Evolutionary conservation across 2,113 vertebrate species (phyloP).

Genomic region (Indri indri): DNA sequence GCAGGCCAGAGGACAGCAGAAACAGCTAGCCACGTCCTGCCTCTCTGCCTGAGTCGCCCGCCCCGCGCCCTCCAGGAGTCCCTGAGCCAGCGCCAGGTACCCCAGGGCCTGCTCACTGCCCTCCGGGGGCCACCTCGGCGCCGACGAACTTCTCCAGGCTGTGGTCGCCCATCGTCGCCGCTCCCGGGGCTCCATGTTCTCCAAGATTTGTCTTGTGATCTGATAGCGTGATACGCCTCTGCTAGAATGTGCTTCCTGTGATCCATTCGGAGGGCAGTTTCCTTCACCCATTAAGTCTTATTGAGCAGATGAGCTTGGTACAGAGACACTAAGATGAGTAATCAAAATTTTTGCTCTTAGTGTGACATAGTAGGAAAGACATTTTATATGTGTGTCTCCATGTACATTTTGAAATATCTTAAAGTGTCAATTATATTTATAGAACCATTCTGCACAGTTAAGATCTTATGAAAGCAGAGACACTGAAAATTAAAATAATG

Average conservation of each 20-base stretch:
- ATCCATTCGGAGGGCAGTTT: not conserved
- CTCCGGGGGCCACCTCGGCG: not conserved
- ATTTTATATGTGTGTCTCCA: not conserved
- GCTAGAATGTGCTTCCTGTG: not conserved
- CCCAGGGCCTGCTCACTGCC: slow-evolving; percentile 49
- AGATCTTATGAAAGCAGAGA: not conserved
- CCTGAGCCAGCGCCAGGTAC: slow-evolving; percentile 64
- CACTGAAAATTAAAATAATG: slow-evolving; percentile 15
- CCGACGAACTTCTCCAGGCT: slow-evolving; percentile 79
- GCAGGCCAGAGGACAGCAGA: slow-evolving; percentile 82
- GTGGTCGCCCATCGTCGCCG: slow-evolving; percentile 2
- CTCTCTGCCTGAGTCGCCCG: not conserved
- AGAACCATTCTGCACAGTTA: not conserved
- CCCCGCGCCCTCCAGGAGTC: slow-evolving; percentile 51
- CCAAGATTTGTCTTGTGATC: not conserved
- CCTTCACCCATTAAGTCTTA: not conserved
- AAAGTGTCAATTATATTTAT: not conserved
- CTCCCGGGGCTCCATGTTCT: too few relatives aligned
- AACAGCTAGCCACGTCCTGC: slow-evolving; percentile 27
- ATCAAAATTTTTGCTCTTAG: not conserved
- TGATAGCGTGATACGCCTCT: not conserved
- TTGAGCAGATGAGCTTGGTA: not conserved
- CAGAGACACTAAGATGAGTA: not conserved
- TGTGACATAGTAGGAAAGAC: not conserved
- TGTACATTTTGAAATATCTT: not conserved